These are phyloP conservation scores for Drosophila eugracilis DNA, from an alignment of 1,140 invertebrate genomes.

Conservation along the genomic window DNA sequence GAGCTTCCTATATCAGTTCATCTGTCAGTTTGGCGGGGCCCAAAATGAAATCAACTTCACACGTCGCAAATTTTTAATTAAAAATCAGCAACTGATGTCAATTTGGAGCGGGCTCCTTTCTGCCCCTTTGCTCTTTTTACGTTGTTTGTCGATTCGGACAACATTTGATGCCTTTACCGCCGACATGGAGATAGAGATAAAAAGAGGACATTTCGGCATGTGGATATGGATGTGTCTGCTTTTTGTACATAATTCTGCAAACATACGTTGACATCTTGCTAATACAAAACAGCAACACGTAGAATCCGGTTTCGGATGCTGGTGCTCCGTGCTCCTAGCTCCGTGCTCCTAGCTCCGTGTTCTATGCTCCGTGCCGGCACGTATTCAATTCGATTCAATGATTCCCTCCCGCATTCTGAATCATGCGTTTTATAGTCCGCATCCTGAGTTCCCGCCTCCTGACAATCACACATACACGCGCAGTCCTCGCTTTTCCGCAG, in stretches of 20 bases:
- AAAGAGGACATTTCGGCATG: conserved; percentile 11
- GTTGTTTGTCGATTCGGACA: conserved; percentile 56
- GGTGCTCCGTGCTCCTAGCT: conserved; percentile 67
- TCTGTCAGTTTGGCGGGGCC: conserved; percentile 39
- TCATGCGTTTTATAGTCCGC: neutral
- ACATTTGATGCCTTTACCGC: conserved; percentile 75
- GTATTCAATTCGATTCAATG: conserved; percentile 84
- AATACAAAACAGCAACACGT: conserved; percentile 66
- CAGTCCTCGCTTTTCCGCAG: conserved; percentile 37
- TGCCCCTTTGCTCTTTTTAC: conserved; percentile 3
- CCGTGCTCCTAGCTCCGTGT: too few relatives aligned
- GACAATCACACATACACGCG: conserved; percentile 45
- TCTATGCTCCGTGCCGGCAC: conserved; percentile 73
- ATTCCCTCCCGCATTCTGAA: conserved; percentile 35
- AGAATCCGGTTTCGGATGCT: conserved; percentile 27
- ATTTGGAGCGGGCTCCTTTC: conserved; percentile 37
- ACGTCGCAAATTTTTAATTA: conserved; percentile 84
- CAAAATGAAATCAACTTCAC: conserved; percentile 82
- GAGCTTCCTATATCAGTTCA: conserved; percentile 36
- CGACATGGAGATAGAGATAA: conserved; percentile 19
- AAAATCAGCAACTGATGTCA: conserved; percentile 82
- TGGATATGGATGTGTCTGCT: conserved; percentile 27
- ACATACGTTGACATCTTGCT: conserved; percentile 75
- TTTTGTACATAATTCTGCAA: conserved; percentile 68
- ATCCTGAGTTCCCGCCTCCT: conserved; percentile 14